These are phyloP conservation scores for Chionodraco myersi DNA, from an alignment of 2,113 vertebrate genomes.

Conservation along the genomic window DNA sequence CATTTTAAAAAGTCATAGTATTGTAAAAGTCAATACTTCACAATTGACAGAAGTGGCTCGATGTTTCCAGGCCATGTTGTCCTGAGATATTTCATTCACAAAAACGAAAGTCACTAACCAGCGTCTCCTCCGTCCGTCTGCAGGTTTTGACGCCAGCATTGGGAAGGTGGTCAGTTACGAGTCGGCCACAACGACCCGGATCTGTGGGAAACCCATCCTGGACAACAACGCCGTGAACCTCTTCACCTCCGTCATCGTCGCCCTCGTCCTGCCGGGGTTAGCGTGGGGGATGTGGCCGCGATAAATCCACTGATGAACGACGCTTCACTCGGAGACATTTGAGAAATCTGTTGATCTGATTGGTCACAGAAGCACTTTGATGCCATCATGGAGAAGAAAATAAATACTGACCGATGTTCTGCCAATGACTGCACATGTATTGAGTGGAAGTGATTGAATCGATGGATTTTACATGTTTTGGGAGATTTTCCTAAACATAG, in stretches of 20 bases:
- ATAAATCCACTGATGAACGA: constrained; percentile 1
- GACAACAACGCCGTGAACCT: constrained; percentile 98
- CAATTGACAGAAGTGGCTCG: no score
- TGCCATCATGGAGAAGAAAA: background rate
- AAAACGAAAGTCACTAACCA: background rate
- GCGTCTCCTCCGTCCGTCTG: background rate
- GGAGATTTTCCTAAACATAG: background rate
- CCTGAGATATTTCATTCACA: no score
- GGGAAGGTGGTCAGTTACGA: constrained; percentile 90
- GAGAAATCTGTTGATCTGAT: background rate
- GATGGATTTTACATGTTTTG: background rate
- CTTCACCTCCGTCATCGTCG: constrained; percentile 91
- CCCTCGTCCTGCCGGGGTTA: constrained; percentile 89
- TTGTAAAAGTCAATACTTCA: no score
- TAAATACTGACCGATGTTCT: no score
- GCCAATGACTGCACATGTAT: no score
- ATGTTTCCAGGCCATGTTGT: no score
- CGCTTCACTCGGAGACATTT: no score
- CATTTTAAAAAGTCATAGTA: no score
- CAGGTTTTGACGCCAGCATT: constrained; percentile 90
- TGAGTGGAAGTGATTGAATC: background rate
- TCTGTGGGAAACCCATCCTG: constrained; percentile 93
- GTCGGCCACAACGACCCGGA: constrained; percentile 82
- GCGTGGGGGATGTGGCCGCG: constrained; percentile 91
- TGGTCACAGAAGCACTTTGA: background rate